Percentiles rank a stretch among this genome's conserved stretches.
Evolutionary conservation across 2,113 vertebrate species (phyloP).

Genomic region (Muscicapa adusta): DNA sequence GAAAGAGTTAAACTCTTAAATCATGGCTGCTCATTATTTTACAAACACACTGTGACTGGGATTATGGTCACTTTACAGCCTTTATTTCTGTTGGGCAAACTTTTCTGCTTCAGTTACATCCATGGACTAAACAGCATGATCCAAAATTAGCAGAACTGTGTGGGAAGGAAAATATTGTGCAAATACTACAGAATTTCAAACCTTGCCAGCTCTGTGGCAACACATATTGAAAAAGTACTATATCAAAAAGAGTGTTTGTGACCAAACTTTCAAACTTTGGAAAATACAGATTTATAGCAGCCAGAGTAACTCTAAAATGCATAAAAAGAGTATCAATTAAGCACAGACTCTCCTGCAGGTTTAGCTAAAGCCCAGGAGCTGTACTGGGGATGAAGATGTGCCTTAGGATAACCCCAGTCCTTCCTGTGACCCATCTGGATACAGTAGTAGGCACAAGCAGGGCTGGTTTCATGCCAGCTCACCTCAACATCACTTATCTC

Average conservation of each 20-base stretch:
- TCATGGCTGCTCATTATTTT: background rate
- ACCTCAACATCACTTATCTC: background rate
- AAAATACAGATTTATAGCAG: background rate
- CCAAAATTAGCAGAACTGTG: background rate
- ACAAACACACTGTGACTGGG: background rate
- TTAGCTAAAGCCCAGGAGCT: background rate
- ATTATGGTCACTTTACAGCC: background rate
- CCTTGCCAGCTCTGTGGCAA: background rate
- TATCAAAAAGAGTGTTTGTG: background rate
- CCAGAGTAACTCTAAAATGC: background rate
- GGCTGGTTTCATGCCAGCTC: background rate
- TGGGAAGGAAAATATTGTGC: background rate
- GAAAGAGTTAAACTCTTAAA: background rate
- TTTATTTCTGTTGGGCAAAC: background rate
- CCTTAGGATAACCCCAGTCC: background rate
- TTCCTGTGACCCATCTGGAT: background rate
- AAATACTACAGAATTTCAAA: background rate
- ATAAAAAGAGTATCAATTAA: background rate
- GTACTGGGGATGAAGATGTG: background rate
- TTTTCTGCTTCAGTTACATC: background rate
- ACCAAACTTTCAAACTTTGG: background rate
- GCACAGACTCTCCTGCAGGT: background rate
- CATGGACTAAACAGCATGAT: background rate
- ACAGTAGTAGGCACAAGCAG: fast-evolving
- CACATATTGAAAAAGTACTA: background rate